phyloP scores from a whole-genome alignment of 2,797 vertebrate genomes.

The Carapus acus region DNA sequence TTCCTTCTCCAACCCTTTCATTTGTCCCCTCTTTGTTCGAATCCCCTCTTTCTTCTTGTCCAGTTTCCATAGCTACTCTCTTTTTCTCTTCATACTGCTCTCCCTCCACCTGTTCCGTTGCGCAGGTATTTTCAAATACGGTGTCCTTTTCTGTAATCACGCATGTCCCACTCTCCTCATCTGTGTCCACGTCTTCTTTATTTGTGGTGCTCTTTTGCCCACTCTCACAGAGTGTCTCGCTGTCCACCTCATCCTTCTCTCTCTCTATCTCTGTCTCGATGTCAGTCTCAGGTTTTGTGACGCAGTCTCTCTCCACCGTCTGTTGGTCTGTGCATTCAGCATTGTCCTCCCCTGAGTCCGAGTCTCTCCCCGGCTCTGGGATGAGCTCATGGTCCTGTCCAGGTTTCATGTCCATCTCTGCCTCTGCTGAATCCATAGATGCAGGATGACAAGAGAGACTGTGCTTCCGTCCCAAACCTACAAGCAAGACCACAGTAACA shows the following conservation, averaged over 20 bases:
- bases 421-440: slow-evolving; percentile 16
- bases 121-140: neutral
- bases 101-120: neutral
- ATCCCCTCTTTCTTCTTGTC: too few relatives aligned
- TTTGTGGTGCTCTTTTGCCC: slow-evolving; percentile 7
- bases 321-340: neutral
- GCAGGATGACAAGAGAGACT: slow-evolving; percentile 38
- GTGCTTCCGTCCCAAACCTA: slow-evolving; percentile 52
- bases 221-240: neutral
- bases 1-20: too few relatives aligned
- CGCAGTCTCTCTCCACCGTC: neutral
- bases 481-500: neutral
- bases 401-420: slow-evolving; percentile 8
- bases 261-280: neutral
- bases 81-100: neutral
- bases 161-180: neutral
- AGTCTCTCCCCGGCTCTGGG: neutral
- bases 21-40: neutral
- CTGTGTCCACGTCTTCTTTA: slow-evolving; percentile 9
- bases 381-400: neutral
- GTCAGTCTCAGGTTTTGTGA: neutral
- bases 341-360: neutral
- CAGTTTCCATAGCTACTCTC: neutral
- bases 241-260: neutral
- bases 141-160: neutral